These are phyloP conservation scores for Drosophila recens DNA, from an alignment of 2,888 invertebrate species.

Conservation along the genomic window DNA sequence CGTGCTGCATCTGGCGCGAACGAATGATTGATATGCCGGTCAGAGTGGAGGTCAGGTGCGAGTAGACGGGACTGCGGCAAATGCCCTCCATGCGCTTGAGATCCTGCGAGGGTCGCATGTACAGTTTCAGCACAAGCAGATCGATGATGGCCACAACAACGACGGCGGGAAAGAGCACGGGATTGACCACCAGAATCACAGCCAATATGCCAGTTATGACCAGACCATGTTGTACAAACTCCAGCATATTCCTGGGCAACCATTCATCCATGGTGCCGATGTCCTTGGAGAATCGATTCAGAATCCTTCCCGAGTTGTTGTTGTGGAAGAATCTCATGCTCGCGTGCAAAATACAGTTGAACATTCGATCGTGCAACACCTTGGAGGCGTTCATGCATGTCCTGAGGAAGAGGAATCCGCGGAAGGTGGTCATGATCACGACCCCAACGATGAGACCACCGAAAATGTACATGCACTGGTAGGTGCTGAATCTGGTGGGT, in stretches of 20 bases:
- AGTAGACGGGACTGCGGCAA: conserved; percentile 94
- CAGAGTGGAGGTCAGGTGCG: conserved; percentile 93
- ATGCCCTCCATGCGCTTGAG: conserved; percentile 90
- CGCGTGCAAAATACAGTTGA: conserved; percentile 90
- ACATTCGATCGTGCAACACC: conserved; percentile 93
- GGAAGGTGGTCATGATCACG: conserved; percentile 86
- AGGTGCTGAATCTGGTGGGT: conserved; percentile 78
- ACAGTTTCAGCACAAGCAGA: conserved; percentile 88
- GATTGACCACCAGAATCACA: conserved; percentile 89
- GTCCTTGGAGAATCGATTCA: conserved; percentile 92
- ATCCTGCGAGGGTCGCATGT: conserved; percentile 90
- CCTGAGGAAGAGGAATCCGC: conserved; percentile 90
- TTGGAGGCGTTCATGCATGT: conserved; percentile 91
- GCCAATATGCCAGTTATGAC: conserved; percentile 91
- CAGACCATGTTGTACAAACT: conserved; percentile 85
- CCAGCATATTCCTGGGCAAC: conserved; percentile 86
- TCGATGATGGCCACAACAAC: conserved; percentile 88
- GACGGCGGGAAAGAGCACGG: conserved; percentile 89
- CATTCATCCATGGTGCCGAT: conserved; percentile 88
- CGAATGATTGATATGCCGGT: conserved; percentile 95
- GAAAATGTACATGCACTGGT: conserved; percentile 84
- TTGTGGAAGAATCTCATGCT: conserved; percentile 94
- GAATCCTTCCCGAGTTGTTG: conserved; percentile 91
- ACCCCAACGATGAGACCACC: conserved; percentile 83
- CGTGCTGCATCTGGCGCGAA: conserved; percentile 89